Percentiles rank a stretch among this genome's conserved stretches.
phyloP scores from a whole-genome alignment of 2,888 invertebrate species.

The Congeria kusceri region DNA sequence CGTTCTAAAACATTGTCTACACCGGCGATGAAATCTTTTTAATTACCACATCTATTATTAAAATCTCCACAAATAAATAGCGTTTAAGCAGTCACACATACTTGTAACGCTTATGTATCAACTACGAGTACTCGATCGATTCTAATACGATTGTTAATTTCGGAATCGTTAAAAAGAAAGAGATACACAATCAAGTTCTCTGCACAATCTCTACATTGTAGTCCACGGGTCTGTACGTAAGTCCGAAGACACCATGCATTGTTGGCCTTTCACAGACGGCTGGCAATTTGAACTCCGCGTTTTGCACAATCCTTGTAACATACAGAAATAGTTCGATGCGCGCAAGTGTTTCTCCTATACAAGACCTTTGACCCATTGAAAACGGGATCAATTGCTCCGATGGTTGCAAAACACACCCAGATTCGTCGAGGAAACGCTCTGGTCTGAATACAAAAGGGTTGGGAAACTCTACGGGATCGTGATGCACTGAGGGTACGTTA shows the following conservation, averaged over 20 bases:
- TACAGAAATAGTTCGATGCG: slow-evolving; percentile 37
- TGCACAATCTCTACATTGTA: neutral
- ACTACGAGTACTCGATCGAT: too few species aligned
- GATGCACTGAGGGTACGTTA: slow-evolving; percentile 71
- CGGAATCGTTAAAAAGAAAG: too few species aligned
- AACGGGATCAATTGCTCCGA: slow-evolving; percentile 36
- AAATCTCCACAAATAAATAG: slow-evolving; percentile 44
- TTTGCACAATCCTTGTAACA: slow-evolving; percentile 17
- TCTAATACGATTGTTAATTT: too few species aligned
- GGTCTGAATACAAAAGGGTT: slow-evolving; percentile 74
- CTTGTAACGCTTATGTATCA: too few species aligned
- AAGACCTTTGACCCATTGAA: slow-evolving; percentile 28
- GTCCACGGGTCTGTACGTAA: slow-evolving; percentile 6
- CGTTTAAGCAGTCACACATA: too few species aligned
- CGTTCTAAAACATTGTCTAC: slow-evolving; percentile 24
- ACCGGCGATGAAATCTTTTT: slow-evolving; percentile 33
- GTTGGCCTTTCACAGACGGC: neutral
- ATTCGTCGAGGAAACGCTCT: slow-evolving; percentile 70
- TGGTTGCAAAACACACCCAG: slow-evolving; percentile 29
- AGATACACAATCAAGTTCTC: too few species aligned
- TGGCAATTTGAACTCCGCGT: slow-evolving; percentile 3
- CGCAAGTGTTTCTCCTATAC: slow-evolving; percentile 38
- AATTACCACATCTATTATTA: slow-evolving; percentile 30
- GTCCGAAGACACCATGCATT: slow-evolving; percentile 4
- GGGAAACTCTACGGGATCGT: slow-evolving; percentile 66